These are phyloP conservation scores for Lithobates sylvaticus DNA, from an alignment of 2,797 vertebrate species.

Conservation along the genomic window DNA sequence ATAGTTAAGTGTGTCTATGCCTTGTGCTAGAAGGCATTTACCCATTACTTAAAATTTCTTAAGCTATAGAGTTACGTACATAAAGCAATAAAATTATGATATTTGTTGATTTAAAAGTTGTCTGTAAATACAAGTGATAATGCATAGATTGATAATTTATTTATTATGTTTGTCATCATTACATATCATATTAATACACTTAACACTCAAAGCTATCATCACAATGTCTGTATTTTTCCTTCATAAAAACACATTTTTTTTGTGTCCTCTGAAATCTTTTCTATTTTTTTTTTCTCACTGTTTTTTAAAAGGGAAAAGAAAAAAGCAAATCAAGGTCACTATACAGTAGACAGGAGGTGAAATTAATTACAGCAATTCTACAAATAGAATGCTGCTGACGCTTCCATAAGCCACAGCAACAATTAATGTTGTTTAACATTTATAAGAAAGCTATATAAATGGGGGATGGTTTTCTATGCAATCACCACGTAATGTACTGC, in stretches of 20 bases:
- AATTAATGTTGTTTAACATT: constrained; percentile 12
- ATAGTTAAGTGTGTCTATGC: too few species aligned
- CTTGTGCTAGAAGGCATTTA: too few species aligned
- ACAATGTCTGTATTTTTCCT: not conserved
- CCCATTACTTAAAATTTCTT: too few species aligned
- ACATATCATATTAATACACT: too few species aligned
- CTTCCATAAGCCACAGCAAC: not conserved
- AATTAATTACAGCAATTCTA: constrained; percentile 19
- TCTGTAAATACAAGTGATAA: too few species aligned
- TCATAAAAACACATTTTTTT: not conserved
- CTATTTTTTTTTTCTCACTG: not conserved
- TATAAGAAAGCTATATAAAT: not conserved
- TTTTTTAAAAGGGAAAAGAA: not conserved
- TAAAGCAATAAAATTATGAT: too few species aligned
- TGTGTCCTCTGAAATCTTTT: not conserved
- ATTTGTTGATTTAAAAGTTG: too few species aligned
- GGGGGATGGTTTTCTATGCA: not conserved
- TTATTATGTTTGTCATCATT: too few species aligned
- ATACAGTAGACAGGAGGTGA: constrained; percentile 13
- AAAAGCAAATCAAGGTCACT: constrained; percentile 8
- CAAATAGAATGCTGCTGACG: not conserved
- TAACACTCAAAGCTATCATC: not conserved
- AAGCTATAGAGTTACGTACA: too few species aligned
- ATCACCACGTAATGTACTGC: too few species aligned
- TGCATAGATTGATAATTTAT: too few species aligned